Conservation (phyloP, 2,797 vertebrate genomes). For the Pseudotriccus pelzelni region DNA sequence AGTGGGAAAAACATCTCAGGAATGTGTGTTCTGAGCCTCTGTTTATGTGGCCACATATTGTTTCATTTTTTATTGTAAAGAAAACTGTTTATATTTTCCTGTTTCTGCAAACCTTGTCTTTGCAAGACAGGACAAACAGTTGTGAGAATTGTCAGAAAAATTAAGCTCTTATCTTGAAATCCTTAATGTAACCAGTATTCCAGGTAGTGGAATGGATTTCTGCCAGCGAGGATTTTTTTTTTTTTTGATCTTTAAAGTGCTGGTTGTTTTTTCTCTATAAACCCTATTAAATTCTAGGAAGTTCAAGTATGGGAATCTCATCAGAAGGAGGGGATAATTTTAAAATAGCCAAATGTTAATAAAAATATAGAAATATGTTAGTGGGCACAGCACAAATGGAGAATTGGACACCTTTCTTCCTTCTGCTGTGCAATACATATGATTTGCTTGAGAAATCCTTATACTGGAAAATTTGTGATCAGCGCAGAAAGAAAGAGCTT, state of each 20-base stretch:
- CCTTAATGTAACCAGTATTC: not conserved
- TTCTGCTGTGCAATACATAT: not conserved
- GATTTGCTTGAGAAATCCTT: not conserved
- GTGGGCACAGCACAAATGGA: fast-evolving
- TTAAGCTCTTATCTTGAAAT: not conserved
- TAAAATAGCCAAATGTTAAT: not conserved
- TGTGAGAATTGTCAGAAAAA: not conserved
- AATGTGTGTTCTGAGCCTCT: not conserved
- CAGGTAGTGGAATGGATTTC: not conserved
- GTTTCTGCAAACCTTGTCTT: not conserved
- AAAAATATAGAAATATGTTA: not conserved
- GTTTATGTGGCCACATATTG: not conserved
- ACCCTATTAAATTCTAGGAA: not conserved
- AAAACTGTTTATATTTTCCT: not conserved
- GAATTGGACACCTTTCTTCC: not conserved
- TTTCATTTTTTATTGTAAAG: not conserved
- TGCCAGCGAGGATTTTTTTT: no score
- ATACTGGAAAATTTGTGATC: not conserved
- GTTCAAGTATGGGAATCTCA: not conserved
- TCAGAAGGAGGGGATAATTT: fast-evolving
- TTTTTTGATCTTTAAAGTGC: not conserved
- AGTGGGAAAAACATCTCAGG: no score
- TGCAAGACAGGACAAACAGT: not conserved
- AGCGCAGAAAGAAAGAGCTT: not conserved
- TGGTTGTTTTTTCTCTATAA: not conserved